Conservation (phyloP, 1,140 invertebrate genomes). For the Aphis craccivora region DNA sequence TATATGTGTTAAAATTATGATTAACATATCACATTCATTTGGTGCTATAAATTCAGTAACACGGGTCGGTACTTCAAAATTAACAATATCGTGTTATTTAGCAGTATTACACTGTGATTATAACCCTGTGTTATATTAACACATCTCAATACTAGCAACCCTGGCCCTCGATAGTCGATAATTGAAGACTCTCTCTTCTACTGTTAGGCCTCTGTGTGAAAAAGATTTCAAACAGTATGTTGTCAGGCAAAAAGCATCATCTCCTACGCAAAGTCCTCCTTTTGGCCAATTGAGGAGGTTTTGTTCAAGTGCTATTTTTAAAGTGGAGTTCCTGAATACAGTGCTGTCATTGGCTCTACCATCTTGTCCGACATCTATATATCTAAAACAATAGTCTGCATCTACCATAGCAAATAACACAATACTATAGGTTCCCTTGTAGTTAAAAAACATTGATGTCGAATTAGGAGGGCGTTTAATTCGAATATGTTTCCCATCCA, state of each 20-base stretch:
- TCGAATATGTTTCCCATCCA: slow-evolving; percentile 65
- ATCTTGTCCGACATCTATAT: slow-evolving; percentile 59
- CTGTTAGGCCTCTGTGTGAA: not conserved
- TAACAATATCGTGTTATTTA: too few species aligned
- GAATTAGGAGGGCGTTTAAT: slow-evolving; percentile 63
- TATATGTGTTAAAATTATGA: too few species aligned
- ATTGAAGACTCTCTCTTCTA: not conserved
- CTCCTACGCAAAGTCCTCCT: slow-evolving; percentile 61
- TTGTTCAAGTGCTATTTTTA: slow-evolving; percentile 51
- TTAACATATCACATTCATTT: too few species aligned
- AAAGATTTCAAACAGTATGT: slow-evolving; percentile 14
- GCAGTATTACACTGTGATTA: too few species aligned
- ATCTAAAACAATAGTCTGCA: slow-evolving; percentile 60
- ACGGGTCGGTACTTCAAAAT: too few species aligned
- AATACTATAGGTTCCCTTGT: slow-evolving; percentile 59
- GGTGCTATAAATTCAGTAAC: too few species aligned
- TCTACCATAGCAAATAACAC: slow-evolving; percentile 60
- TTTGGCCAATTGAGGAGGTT: not conserved
- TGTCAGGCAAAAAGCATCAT: not conserved
- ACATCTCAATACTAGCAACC: too few species aligned
- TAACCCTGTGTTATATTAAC: too few species aligned
- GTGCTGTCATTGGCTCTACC: slow-evolving; percentile 63
- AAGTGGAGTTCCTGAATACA: slow-evolving; percentile 62
- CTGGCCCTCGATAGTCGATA: too few species aligned
- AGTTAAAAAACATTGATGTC: slow-evolving; percentile 59